Evolutionary conservation across 2,888 invertebrate genomes (phyloP).

Genomic region (Melieria omissa): DNA sequence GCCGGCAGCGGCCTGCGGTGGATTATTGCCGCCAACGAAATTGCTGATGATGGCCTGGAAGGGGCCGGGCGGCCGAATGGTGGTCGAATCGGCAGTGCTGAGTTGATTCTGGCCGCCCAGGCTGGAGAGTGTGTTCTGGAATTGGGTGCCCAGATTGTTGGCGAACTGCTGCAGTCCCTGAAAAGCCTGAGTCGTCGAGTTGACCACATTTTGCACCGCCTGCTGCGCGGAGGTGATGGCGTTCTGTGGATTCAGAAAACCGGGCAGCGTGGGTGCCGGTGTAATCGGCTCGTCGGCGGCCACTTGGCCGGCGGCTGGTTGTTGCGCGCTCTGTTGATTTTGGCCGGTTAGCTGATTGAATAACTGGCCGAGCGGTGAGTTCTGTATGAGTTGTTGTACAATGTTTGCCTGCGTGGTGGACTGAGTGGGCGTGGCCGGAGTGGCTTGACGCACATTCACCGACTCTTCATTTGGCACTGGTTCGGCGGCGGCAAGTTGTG

Average conservation of each 20-base stretch:
- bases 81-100: constrained; percentile 48
- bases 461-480: constrained; percentile 24
- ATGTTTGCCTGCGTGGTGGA: constrained; percentile 56
- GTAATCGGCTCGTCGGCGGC: constrained; percentile 44
- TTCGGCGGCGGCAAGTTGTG: constrained; percentile 23
- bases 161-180: constrained; percentile 60
- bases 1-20: constrained; percentile 45
- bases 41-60: constrained; percentile 59
- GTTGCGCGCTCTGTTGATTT: constrained; percentile 36
- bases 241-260: constrained; percentile 53
- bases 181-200: constrained; percentile 57
- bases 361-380: constrained; percentile 60
- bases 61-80: constrained; percentile 60
- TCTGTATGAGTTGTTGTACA: constrained; percentile 60
- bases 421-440: constrained; percentile 57
- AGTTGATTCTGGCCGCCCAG: constrained; percentile 51
- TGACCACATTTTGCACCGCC: constrained; percentile 54
- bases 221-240: constrained; percentile 55
- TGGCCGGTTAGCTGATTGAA: constrained; percentile 55
- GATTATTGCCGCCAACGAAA: constrained; percentile 56
- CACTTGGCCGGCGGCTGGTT: constrained; percentile 29
- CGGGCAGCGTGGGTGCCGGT: constrained; percentile 55
- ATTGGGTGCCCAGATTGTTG: constrained; percentile 55
- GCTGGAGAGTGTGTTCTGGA: constrained; percentile 58
- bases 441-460: constrained; percentile 53